phyloP scores from a whole-genome alignment of 1,140 invertebrate genomes.

The Pectinophora gossypiella region DNA sequence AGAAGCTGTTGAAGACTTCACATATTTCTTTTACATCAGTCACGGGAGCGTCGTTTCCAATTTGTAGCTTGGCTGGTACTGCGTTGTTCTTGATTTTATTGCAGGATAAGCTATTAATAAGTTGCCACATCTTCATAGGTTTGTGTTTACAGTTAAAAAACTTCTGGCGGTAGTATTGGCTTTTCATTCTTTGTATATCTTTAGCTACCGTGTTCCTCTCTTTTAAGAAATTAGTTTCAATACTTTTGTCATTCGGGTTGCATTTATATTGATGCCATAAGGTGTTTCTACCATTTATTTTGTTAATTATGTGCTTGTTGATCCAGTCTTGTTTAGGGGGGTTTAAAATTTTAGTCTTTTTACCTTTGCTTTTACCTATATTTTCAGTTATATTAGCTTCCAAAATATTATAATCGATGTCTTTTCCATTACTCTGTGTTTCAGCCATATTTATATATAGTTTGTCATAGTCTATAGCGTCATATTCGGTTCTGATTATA shows the following conservation, averaged over 20 bases:
- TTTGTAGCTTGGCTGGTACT: slow-evolving; percentile 6
- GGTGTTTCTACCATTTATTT: neutral
- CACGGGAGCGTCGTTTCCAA: neutral
- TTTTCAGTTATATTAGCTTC: neutral
- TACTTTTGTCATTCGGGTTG: neutral
- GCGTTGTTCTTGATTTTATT: slow-evolving; percentile 13
- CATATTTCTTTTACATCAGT: slow-evolving; percentile 19
- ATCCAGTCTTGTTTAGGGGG: slow-evolving; percentile 4
- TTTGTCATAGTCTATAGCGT: slow-evolving; percentile 2
- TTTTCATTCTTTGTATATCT: neutral
- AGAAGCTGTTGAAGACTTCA: slow-evolving; percentile 23
- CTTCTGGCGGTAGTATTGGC: neutral
- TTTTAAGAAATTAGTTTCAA: neutral
- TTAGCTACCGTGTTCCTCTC: neutral
- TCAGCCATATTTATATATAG: neutral
- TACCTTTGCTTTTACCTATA: neutral
- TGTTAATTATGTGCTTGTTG: neutral
- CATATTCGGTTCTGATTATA: neutral
- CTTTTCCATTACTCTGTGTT: neutral
- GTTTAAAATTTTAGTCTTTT: neutral
- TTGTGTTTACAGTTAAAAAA: slow-evolving; percentile 3
- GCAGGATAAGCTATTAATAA: slow-evolving; percentile 14
- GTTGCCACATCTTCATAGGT: slow-evolving; percentile 20
- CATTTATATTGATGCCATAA: neutral
- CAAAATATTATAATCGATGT: neutral